Percentiles rank a stretch among this genome's conserved stretches.
These are phyloP conservation scores for Manduca sexta DNA, from an alignment of 1,140 invertebrate species.

Conservation along the genomic window DNA sequence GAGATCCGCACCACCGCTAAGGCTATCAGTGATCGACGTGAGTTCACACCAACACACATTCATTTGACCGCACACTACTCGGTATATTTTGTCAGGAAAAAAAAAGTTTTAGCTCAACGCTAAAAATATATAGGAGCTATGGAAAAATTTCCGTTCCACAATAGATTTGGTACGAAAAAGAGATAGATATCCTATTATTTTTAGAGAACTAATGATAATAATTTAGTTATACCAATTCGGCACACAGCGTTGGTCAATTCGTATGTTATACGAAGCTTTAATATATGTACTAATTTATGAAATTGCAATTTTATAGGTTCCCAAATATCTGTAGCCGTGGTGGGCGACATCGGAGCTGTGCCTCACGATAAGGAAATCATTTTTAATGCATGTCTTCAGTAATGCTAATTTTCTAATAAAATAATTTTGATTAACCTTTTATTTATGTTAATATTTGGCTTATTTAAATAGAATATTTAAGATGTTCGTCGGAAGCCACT, in stretches of 20 bases:
- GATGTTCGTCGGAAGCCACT: too few species aligned
- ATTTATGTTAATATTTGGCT: slow-evolving; percentile 11
- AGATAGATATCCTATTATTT: neutral
- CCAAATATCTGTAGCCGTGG: slow-evolving; percentile 41
- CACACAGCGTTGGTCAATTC: neutral
- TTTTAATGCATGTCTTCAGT: neutral
- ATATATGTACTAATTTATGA: neutral
- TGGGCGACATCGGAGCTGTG: slow-evolving; percentile 39
- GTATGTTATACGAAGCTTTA: neutral
- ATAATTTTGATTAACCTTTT: neutral
- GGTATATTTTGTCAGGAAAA: neutral
- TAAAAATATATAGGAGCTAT: neutral
- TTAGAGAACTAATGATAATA: neutral
- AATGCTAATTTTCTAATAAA: neutral
- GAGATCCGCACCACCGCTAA: slow-evolving; percentile 29
- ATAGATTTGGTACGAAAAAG: neutral
- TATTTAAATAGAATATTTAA: too few species aligned
- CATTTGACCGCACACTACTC: neutral
- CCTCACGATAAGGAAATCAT: slow-evolving; percentile 32
- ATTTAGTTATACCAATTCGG: neutral
- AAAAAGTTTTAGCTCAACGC: neutral
- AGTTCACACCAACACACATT: slow-evolving; percentile 1
- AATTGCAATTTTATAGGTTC: slow-evolving; percentile 24
- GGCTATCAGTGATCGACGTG: slow-evolving; percentile 25
- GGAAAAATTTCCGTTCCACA: neutral